Conservation (phyloP, 2,888 invertebrate species). For the Camptogramma bilineatum region DNA sequence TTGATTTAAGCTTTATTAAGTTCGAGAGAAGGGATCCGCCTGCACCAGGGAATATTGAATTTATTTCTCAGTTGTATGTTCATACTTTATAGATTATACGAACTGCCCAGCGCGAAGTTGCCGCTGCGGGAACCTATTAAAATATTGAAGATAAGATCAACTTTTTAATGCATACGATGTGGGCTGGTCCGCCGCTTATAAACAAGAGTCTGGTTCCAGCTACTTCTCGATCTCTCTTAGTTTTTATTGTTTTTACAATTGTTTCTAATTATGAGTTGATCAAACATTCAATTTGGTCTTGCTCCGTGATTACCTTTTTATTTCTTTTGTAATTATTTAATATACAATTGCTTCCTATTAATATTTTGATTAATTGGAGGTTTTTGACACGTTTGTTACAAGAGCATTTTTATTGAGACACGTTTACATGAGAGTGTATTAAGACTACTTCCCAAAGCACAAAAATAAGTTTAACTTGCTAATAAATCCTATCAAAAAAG, state of each 20-base stretch:
- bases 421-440: too few relatives aligned
- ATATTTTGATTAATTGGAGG: slow-evolving; percentile 53
- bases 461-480: too few relatives aligned
- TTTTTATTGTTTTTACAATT: slow-evolving; percentile 79
- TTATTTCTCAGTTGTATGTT: slow-evolving; percentile 63
- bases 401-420: neutral
- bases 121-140: slow-evolving; percentile 84
- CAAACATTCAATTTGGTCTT: slow-evolving; percentile 79
- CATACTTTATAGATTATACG: slow-evolving; percentile 76
- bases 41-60: slow-evolving; percentile 70
- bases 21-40: slow-evolving; percentile 60
- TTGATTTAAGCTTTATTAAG: slow-evolving; percentile 83
- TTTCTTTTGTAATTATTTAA: slow-evolving; percentile 79
- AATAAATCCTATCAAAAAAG: too few relatives aligned
- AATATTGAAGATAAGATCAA: slow-evolving; percentile 83
- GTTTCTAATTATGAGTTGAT: slow-evolving; percentile 81
- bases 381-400: slow-evolving; percentile 13
- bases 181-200: slow-evolving; percentile 75
- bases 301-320: slow-evolving; percentile 71
- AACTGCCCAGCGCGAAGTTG: slow-evolving; percentile 72
- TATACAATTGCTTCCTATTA: slow-evolving; percentile 80
- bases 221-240: slow-evolving; percentile 70
- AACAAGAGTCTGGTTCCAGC: slow-evolving; percentile 73
- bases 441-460: too few relatives aligned
- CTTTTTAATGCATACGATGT: slow-evolving; percentile 79